Evolutionary conservation across 1,140 invertebrate genomes (phyloP).

Genomic region (Meteorus sp.): DNA sequence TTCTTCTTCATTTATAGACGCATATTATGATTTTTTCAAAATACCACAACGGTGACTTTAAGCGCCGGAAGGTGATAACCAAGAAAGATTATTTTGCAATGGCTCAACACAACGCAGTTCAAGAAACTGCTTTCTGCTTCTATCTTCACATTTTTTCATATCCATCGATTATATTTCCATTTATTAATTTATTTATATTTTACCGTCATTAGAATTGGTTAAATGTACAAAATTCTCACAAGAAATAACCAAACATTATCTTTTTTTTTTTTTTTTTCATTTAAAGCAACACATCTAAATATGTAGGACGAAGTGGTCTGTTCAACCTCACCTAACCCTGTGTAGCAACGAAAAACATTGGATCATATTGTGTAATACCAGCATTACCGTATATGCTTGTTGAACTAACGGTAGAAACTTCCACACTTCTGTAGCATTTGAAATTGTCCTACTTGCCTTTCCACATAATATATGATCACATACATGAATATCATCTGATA

Average conservation of each 20-base stretch:
- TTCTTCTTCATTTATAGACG: neutral
- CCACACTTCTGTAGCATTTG: constrained; percentile 27
- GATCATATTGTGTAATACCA: constrained; percentile 16
- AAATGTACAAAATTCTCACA: too few relatives aligned
- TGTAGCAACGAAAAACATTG: constrained; percentile 8
- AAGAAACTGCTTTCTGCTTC: neutral
- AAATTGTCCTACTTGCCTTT: constrained; percentile 27
- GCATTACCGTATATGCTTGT: constrained; percentile 6
- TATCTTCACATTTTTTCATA: neutral
- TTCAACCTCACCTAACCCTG: too few relatives aligned
- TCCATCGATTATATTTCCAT: too few relatives aligned
- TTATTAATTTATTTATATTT: too few relatives aligned
- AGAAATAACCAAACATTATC: too few relatives aligned
- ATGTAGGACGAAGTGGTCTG: too few relatives aligned
- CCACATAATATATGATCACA: neutral
- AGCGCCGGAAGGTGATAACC: neutral
- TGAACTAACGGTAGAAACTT: constrained; percentile 29
- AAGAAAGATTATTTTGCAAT: too few relatives aligned
- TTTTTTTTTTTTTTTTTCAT: too few relatives aligned
- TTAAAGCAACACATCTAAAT: too few relatives aligned
- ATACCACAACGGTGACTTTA: neutral
- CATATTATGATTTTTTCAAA: neutral
- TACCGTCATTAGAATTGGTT: too few relatives aligned
- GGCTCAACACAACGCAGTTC: too few relatives aligned
- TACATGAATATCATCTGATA: too few relatives aligned